These are phyloP conservation scores for Protophormia terraenovae DNA, from an alignment of 2,888 invertebrate species.

Conservation along the genomic window DNA sequence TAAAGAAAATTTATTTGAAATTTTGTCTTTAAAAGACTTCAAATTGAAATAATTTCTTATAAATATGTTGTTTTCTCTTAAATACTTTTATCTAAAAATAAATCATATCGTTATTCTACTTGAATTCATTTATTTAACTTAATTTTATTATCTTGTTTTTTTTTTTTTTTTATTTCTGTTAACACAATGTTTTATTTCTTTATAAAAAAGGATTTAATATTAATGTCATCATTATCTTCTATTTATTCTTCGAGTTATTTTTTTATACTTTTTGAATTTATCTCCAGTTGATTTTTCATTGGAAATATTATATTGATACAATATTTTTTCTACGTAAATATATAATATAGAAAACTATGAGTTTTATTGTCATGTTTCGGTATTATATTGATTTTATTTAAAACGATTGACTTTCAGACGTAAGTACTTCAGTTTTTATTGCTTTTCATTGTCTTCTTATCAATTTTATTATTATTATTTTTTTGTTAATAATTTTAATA, in stretches of 20 bases:
- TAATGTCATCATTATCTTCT: background rate
- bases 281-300: background rate
- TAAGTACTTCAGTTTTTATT: background rate
- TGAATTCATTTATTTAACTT: too few relatives aligned
- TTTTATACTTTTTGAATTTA: background rate
- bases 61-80: too few relatives aligned
- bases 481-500: background rate
- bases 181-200: background rate
- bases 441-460: slow-evolving; percentile 44
- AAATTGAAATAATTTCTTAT: background rate
- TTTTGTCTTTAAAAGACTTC: background rate
- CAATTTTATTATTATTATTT: slow-evolving; percentile 4
- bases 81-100: too few relatives aligned
- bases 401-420: background rate
- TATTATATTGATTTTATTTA: background rate
- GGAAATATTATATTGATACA: background rate
- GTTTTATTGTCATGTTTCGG: background rate
- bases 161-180: background rate
- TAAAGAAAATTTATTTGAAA: background rate
- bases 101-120: too few relatives aligned
- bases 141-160: background rate
- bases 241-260: background rate
- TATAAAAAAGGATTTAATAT: background rate
- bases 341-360: background rate
- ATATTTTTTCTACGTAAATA: background rate